Evolutionary conservation across 92 coral and sea anemone species (phyloP), one percentile per base, ranked within the genome.

Genomic region (Porites evermanni): DNA sequence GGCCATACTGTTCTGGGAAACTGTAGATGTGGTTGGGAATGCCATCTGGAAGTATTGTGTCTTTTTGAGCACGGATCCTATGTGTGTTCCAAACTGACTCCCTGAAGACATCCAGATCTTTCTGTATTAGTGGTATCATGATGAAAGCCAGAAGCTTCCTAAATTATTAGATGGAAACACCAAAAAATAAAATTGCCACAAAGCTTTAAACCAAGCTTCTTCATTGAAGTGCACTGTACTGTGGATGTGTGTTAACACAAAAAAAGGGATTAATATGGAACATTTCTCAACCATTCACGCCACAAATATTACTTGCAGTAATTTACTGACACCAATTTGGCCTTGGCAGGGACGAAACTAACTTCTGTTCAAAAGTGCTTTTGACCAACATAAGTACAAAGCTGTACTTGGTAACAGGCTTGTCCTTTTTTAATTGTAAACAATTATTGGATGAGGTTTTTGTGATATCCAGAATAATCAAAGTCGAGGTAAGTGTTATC

Each of bases 41-140:
- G 23, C 85, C 85, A 80, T 80, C 85, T 80, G 85, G 76, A 32
- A 80, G 85, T 24, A 67, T 18, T 17, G 64, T 80, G 75, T 80
- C 47, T 23, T 26, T 80, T 53, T 0, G 76, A 47, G 74, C 85
- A 7, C 64, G 0, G 54, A 44, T 64, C 75, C 74, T 80, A 44
- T 80, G 85, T 6, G 76, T 32, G 64, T 67, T 67, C 85, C 85
- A 80, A 20, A 63, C 83, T 16, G 72, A 19, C 72, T 78, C 82
- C 60, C 73, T 60, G 73, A 79, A 79, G 18, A 79, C 26, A 24
- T 24, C 26, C 26, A 24, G 26, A 24, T 24, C 26, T 24, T 24
- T 24, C 26, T 24, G 26, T 59, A 78, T 63, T 6, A 78, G 83
- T 59, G 84, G 84, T 17, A 79, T 44, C 84, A 79, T 79, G 72